Base-by-base conservation (phyloP, 2,797 vertebrate species). In the Scomberomorus guttatus region DNA sequence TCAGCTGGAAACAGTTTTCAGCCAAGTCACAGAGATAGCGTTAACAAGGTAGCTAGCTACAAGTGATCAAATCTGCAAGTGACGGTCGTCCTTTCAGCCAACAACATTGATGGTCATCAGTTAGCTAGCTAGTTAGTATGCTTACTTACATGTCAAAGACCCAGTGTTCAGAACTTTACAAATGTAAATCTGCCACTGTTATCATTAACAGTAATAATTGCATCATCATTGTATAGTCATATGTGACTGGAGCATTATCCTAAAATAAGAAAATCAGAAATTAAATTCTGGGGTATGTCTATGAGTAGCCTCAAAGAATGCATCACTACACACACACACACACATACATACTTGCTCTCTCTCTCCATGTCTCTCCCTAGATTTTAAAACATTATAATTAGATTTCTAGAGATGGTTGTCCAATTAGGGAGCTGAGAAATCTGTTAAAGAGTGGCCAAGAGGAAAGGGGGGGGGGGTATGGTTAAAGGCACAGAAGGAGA, bases 371-470 rank as follows among this genome's bases (percentile, higher is more conserved):
- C 27, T 69, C 42, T 22, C 12, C 15, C 7, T 58, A 55, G 48
- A 60, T 66, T 79, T 67, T 39, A 51, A 64, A 83, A 78, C 27
- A 54, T 75, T 51, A 59, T 83, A 80, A 82, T 85, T 72, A 52
- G 54, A 69, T 82, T 79, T 71, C 37, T 50, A 63, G 57, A 80
- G 66, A 81, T 62, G 34, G 52, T 68, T 75, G 59, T 80, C 79
- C 67, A 82, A 81, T 87, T 80, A 84, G 27, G 57, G 58, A 37
- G 54, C 27, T 52, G 61, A 70, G 58, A 77, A 77, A 57, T 55
- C 22, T 17, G 25, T 79, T 63, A 32, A 59, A 59, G 60, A 68
- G 18, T 2, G n/a, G 15, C n/a, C 9, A 44, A 58, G 60, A 70
- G 52, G 52, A 62, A 63, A 65, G 3, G 20, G n/a, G 3, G 20